Evolutionary conservation across 1,140 invertebrate species (phyloP).

Genomic region (Cherax destructor): DNA sequence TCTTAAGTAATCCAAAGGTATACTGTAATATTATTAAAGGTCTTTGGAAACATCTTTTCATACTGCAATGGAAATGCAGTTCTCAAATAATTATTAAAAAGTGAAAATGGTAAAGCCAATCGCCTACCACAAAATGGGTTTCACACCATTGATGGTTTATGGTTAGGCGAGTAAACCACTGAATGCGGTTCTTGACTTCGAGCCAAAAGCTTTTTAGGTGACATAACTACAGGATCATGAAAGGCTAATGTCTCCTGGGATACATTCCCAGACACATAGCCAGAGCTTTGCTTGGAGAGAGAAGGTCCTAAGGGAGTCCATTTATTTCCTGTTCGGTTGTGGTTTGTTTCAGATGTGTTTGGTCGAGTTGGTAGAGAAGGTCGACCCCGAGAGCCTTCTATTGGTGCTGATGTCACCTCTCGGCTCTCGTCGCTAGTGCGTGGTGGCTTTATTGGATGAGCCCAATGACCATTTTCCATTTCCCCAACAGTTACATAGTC

Average conservation of each 20-base stretch:
- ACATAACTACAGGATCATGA: constrained; percentile 64
- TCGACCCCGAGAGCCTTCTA: constrained; percentile 47
- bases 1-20: constrained; percentile 23
- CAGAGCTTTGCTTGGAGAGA: constrained; percentile 59
- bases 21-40: not conserved
- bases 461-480: constrained; percentile 32
- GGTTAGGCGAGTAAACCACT: constrained; percentile 50
- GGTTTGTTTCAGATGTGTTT: constrained; percentile 50
- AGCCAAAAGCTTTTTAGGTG: constrained; percentile 55
- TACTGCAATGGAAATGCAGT: constrained; percentile 6
- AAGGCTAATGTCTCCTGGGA: constrained; percentile 58
- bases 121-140: not conserved
- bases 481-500: constrained; percentile 58
- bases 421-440: constrained; percentile 31
- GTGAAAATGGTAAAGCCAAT: constrained; percentile 6
- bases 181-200: constrained; percentile 57
- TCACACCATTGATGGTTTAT: constrained; percentile 59
- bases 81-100: not conserved
- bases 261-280: constrained; percentile 59
- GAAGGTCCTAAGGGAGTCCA: constrained; percentile 37
- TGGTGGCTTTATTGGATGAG: constrained; percentile 33
- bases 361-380: constrained; percentile 33
- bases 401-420: constrained; percentile 47
- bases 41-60: not conserved
- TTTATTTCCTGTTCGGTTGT: constrained; percentile 40